Conservation (phyloP, 2,888 invertebrate genomes). For the Formica aserva region DNA sequence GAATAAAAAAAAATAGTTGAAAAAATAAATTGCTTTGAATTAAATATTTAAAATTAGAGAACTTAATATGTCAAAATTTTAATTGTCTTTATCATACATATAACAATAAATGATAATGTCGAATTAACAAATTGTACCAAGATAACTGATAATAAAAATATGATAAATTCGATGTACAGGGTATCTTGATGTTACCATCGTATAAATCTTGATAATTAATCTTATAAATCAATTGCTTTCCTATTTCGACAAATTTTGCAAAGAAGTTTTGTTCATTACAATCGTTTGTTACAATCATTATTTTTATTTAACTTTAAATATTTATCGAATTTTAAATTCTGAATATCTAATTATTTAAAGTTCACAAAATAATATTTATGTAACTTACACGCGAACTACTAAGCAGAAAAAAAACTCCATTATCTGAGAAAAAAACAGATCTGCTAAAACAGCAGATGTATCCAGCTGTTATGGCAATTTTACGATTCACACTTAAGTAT, state of each 20-base stretch:
- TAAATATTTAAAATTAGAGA: background rate
- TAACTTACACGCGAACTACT: background rate
- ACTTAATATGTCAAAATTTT: background rate
- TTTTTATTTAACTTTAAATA: background rate
- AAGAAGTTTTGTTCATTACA: background rate
- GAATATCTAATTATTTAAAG: background rate
- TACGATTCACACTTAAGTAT: background rate
- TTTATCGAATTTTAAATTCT: background rate
- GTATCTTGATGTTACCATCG: background rate
- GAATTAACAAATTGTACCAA: background rate
- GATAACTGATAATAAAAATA: constrained; percentile 2
- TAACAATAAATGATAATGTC: background rate
- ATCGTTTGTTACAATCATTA: background rate
- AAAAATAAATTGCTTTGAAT: background rate
- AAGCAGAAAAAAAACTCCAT: background rate
- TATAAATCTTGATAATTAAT: constrained; percentile 9
- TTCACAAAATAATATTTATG: background rate
- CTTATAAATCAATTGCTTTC: background rate
- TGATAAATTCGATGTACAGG: background rate
- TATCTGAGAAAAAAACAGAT: background rate
- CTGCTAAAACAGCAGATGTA: background rate
- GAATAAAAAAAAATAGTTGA: background rate
- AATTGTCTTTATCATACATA: background rate
- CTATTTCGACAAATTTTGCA: background rate
- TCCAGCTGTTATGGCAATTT: background rate